Base-by-base conservation (phyloP, 2,113 vertebrate genomes). In the Apistogramma diplotaenia region DNA sequence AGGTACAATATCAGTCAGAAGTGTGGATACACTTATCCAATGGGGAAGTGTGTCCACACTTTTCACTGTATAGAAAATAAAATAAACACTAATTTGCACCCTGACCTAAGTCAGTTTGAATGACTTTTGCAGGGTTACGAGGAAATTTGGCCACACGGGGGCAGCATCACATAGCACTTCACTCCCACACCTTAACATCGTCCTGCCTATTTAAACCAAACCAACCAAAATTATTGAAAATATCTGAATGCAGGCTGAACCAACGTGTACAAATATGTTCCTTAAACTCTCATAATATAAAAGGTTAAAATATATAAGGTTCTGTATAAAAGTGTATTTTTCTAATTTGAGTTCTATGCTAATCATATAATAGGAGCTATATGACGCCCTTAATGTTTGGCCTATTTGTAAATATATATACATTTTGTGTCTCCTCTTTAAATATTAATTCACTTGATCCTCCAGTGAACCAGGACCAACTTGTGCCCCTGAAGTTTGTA, bases 371-470 rank as follows among this genome's bases (percentile, higher is more conserved):
- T 16, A 57, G 57, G 15, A 84, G 23, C n/a, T 67, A 9, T 86
- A 10, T 55, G 62, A 85, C 81, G 56, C 62, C 60, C 67, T 54
- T 75, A 73, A 79, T 77, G 43, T 74, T 81, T 31, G 4, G 61
- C 19, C 8, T 78, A 23, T 90, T 82, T 79, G 76, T 67, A 81
- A 81, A 80, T 78, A 84, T 49, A 57, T 35, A 74, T 29, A 40
- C 35, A 60, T 71, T 72, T 55, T 4, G 37, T 21, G 74, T 78
- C 19, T 82, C 49, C 43, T 78, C 56, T 76, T 82, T 85, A 84
- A 91, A 85, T 87, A 73, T 89, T 83, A 61, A 62, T 91, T 91
- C 89, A 88, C 79, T 86, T 80, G 62, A 85, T 86, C 55, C 84
- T 90, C 67, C 35, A 56, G 65, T 83, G 65, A 84, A 74, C 56